Conservation (phyloP, 1,140 invertebrate species). For the Plectrocnemia conspersa region DNA sequence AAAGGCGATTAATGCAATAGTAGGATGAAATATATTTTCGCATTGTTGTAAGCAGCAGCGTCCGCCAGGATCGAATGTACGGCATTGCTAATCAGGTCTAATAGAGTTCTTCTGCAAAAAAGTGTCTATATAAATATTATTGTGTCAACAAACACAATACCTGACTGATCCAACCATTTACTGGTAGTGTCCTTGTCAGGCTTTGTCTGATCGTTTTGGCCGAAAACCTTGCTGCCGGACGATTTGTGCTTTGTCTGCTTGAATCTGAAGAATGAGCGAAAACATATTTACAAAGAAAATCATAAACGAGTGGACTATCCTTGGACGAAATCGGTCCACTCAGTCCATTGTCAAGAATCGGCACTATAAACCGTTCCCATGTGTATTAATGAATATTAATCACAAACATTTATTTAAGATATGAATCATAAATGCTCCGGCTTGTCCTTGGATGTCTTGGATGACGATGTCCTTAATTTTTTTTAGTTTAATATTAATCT, state of each 20-base stretch:
- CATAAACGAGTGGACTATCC: neutral
- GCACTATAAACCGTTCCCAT: neutral
- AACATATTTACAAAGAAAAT: conserved; percentile 22
- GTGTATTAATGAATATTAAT: neutral
- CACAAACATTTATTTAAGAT: neutral
- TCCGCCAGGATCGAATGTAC: neutral
- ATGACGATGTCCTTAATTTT: neutral
- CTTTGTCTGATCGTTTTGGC: conserved; percentile 21
- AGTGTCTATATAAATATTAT: no score
- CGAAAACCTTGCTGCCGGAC: conserved; percentile 18
- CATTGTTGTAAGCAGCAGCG: neutral
- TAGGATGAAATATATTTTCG: no score
- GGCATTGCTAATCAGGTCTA: neutral
- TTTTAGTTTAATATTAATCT: neutral
- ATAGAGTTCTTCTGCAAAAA: no score
- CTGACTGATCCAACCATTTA: conserved; percentile 34
- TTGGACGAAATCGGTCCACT: neutral
- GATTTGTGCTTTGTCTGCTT: conserved; percentile 19
- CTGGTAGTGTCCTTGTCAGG: conserved; percentile 25
- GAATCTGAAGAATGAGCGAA: conserved; percentile 32
- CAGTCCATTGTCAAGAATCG: no score
- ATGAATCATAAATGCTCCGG: neutral
- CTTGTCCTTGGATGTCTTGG: neutral
- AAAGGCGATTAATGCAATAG: no score
- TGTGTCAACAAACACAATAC: conserved; percentile 22